Percentiles rank a stretch among this genome's conserved stretches.
Evolutionary conservation across 2,797 vertebrate species (phyloP).

Genomic region (Mus spretus): DNA sequence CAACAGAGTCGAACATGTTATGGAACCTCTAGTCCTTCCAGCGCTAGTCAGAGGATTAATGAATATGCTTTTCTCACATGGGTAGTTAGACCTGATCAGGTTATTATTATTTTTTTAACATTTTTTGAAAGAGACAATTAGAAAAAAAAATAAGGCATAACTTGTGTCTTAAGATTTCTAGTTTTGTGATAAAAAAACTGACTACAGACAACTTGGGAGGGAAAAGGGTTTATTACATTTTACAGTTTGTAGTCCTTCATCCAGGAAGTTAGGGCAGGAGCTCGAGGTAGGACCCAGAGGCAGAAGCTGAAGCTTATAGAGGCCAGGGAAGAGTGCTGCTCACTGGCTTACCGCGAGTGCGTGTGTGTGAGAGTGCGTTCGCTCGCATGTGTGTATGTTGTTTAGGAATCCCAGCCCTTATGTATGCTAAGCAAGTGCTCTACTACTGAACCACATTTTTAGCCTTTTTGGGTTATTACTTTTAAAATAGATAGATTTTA

Average conservation of each 20-base stretch:
- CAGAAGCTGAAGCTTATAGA: background rate
- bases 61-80: conserved; percentile 38
- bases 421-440: background rate
- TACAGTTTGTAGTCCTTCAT: background rate
- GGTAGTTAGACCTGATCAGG: conserved; percentile 5
- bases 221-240: background rate
- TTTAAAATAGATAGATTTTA: background rate
- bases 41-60: conserved; percentile 44
- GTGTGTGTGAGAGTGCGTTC: background rate
- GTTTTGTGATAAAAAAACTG: background rate
- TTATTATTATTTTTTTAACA: background rate
- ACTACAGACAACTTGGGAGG: background rate
- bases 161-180: background rate
- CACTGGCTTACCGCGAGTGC: background rate
- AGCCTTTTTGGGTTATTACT: background rate
- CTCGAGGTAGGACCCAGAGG: background rate
- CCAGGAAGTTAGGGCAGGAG: background rate
- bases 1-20: conserved; percentile 1
- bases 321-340: background rate
- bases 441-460: background rate
- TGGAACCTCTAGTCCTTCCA: conserved; percentile 18
- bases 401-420: background rate
- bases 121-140: conserved; percentile 43
- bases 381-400: background rate
- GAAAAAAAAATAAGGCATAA: conserved; percentile 48